These are phyloP conservation scores for Psittacula cyanocephala DNA, from an alignment of 2,113 vertebrate genomes.

Conservation along the genomic window DNA sequence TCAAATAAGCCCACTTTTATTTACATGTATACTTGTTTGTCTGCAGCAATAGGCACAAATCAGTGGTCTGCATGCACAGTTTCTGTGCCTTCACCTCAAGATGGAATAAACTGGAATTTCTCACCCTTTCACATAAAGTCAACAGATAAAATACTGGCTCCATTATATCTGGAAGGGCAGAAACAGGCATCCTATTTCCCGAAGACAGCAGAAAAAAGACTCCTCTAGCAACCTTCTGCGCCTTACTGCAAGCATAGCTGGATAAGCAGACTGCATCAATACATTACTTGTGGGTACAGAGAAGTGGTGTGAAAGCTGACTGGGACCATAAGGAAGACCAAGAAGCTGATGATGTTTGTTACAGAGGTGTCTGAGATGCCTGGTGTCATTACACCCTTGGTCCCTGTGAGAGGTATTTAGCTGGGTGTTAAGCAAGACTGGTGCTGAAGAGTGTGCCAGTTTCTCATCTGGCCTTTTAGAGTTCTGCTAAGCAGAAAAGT, in stretches of 20 bases:
- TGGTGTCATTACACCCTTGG: not conserved
- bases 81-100: not conserved
- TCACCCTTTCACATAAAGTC: not conserved
- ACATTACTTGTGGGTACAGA: not conserved
- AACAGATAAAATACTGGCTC: constrained; percentile 2
- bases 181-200: not conserved
- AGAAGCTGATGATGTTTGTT: not conserved
- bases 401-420: not conserved
- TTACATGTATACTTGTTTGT: not conserved
- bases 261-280: not conserved
- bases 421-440: not conserved
- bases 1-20: not conserved
- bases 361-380: not conserved
- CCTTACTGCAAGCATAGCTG: not conserved
- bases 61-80: not conserved
- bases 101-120: not conserved
- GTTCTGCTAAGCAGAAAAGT: not conserved
- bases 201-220: not conserved
- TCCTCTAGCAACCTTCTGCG: not conserved
- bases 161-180: not conserved
- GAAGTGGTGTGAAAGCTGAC: not conserved
- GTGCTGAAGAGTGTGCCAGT: not conserved
- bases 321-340: accelerated
- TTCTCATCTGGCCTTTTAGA: not conserved
- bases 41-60: not conserved